Conservation (phyloP, 2,797 vertebrate species). For the Chiloscyllium punctatum region DNA sequence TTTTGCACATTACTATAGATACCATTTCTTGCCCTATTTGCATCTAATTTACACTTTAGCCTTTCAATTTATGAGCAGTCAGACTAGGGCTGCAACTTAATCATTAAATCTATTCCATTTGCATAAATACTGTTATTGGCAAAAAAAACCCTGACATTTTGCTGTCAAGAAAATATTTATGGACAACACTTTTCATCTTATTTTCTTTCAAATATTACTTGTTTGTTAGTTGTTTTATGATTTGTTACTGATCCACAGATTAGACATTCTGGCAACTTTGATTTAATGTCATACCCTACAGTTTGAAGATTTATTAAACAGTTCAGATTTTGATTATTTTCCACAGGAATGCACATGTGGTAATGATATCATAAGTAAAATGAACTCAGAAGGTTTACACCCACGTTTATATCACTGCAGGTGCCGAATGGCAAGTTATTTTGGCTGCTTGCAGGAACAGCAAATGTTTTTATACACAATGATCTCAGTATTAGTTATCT, state of each 20-base stretch:
- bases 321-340: constrained; percentile 6
- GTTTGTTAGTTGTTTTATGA: not conserved
- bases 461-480: not conserved
- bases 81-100: not conserved
- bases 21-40: not conserved
- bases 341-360: not conserved
- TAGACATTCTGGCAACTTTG: constrained; percentile 1
- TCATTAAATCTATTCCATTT: not conserved
- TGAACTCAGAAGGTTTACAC: constrained; percentile 8
- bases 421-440: not conserved
- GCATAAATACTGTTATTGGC: not conserved
- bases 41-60: not conserved
- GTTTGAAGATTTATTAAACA: not conserved
- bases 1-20: not conserved
- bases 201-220: not conserved
- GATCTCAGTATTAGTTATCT: not conserved
- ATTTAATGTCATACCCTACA: not conserved
- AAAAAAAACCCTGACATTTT: not conserved
- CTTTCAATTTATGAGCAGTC: not conserved
- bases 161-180: not conserved
- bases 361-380: not conserved
- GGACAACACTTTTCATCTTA: not conserved
- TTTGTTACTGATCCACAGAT: not conserved
- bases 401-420: not conserved
- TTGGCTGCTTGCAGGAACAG: not conserved